These are phyloP conservation scores for Choreutis nemorana DNA, from an alignment of 2,888 invertebrate species.

Conservation along the genomic window DNA sequence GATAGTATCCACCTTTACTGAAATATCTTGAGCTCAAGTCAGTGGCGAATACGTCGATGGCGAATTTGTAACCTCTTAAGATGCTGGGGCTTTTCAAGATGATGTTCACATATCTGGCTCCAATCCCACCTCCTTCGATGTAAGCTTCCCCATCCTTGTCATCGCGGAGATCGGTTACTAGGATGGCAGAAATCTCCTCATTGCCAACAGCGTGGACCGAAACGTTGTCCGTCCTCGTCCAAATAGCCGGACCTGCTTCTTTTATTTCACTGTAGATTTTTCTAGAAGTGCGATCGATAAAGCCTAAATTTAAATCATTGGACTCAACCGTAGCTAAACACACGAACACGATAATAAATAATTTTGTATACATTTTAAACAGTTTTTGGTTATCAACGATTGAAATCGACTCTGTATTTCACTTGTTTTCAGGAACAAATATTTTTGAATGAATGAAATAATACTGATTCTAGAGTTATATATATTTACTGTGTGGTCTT, in stretches of 20 bases:
- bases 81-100: conserved; percentile 38
- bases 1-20: conserved; percentile 22
- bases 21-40: conserved; percentile 21
- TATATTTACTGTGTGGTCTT: no score
- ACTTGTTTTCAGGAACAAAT: no score
- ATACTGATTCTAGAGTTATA: no score
- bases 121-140: conserved; percentile 41
- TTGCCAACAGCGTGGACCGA: conserved; percentile 27
- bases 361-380: no score
- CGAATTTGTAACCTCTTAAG: conserved; percentile 43
- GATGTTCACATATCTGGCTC: conserved; percentile 35
- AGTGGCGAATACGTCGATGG: conserved; percentile 36
- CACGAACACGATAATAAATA: no score
- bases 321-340: conserved; percentile 9
- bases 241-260: conserved; percentile 38
- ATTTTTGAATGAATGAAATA: no score
- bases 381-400: no score
- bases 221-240: conserved; percentile 40
- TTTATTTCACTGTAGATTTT: conserved; percentile 38
- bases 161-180: conserved; percentile 39
- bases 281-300: conserved; percentile 19
- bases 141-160: conserved; percentile 38
- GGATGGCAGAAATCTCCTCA: conserved; percentile 38
- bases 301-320: conserved; percentile 29
- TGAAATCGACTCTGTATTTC: no score